Conservation (phyloP, 2,113 vertebrate genomes). For the Eublepharis macularius region DNA sequence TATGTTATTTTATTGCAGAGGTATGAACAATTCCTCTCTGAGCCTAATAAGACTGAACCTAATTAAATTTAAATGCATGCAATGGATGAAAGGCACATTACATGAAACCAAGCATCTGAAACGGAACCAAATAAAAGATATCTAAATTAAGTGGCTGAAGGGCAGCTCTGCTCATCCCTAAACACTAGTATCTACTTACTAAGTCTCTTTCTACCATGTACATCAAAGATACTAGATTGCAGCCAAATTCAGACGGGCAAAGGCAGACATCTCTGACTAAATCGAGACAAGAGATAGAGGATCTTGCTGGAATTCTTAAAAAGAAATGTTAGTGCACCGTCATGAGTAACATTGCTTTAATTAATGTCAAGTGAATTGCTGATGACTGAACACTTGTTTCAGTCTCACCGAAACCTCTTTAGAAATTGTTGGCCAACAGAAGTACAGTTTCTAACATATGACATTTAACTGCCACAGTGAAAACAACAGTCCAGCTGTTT, state of each 20-base stretch:
- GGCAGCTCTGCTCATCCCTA: conserved; percentile 32
- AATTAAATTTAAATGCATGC: conserved; percentile 42
- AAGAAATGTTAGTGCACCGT: conserved; percentile 23
- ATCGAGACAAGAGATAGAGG: conserved; percentile 45
- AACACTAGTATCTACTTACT: conserved; percentile 44
- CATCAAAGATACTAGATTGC: conserved; percentile 49
- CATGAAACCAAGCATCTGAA: conserved; percentile 38
- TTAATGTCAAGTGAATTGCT: conserved; percentile 38
- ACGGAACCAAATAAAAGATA: conserved; percentile 47
- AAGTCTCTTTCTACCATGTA: conserved; percentile 50
- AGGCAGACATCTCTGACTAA: conserved; percentile 48
- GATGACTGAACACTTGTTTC: conserved; percentile 39
- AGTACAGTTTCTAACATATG: conserved; percentile 14
- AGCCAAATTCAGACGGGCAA: conserved; percentile 45
- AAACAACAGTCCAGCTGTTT: not conserved
- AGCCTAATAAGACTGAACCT: conserved; percentile 45
- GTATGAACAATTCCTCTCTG: conserved; percentile 56
- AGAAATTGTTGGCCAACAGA: conserved; percentile 24
- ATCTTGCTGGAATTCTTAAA: conserved; percentile 46
- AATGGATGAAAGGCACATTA: conserved; percentile 14
- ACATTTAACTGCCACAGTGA: not conserved
- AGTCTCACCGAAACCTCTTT: conserved; percentile 20
- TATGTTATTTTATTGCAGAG: conserved; percentile 47
- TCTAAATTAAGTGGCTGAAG: conserved; percentile 37
- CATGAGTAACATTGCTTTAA: conserved; percentile 45